These are phyloP conservation scores for Rafetus swinhoei DNA, from an alignment of 2,113 vertebrate genomes.

Conservation along the genomic window DNA sequence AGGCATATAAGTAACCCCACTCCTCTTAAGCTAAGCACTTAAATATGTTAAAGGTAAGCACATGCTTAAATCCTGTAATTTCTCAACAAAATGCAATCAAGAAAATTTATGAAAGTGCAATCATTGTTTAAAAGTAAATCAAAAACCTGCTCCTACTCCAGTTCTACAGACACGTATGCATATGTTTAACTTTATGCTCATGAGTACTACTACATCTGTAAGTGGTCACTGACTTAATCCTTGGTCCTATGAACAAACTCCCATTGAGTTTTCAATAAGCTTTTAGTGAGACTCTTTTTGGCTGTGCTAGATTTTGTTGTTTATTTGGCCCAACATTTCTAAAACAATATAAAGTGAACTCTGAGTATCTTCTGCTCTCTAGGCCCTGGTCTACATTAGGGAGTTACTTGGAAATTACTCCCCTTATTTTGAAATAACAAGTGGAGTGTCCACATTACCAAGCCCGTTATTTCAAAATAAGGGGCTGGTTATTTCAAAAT, in stretches of 20 bases:
- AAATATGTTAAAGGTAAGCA: not conserved
- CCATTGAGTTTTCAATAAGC: not conserved
- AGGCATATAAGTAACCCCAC: not conserved
- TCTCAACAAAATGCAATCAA: not conserved
- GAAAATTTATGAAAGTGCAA: not conserved
- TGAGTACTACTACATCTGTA: not conserved
- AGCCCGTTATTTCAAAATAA: too few relatives aligned
- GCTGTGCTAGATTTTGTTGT: not conserved
- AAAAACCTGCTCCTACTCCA: not conserved
- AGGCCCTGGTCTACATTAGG: not conserved
- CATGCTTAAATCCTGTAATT: not conserved
- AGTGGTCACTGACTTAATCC: too few relatives aligned
- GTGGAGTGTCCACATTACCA: too few relatives aligned
- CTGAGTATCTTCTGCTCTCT: not conserved
- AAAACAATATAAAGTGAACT: conserved; percentile 35
- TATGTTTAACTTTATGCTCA: not conserved
- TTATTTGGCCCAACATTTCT: conserved; percentile 25
- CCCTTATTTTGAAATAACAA: too few relatives aligned
- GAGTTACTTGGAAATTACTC: too few relatives aligned
- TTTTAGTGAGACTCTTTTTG: not conserved
- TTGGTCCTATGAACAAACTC: not conserved
- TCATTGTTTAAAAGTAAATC: not conserved
- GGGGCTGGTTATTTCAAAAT: too few relatives aligned
- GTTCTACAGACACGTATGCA: not conserved
- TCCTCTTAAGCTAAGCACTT: conserved; percentile 20